Conservation (phyloP, 2,888 invertebrate species). For the Tromatobia lineatoria region DNA sequence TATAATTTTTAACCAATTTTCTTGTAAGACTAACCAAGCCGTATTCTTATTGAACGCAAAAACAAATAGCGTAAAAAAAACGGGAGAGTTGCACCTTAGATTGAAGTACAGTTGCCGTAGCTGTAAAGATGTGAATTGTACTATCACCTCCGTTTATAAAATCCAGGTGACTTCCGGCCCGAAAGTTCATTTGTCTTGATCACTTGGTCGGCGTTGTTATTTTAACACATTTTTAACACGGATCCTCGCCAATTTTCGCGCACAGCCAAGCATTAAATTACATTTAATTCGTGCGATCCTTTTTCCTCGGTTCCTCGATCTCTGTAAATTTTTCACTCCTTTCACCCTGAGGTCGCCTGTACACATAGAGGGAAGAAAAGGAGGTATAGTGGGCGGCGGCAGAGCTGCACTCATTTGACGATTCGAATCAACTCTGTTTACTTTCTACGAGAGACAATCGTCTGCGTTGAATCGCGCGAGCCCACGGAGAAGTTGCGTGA, state of each 20-base stretch:
- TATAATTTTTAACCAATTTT: too few species aligned
- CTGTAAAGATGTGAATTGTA: too few species aligned
- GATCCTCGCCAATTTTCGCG: slow-evolving; percentile 60
- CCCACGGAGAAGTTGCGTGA: slow-evolving; percentile 60
- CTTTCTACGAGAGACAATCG: slow-evolving; percentile 77
- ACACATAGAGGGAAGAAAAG: slow-evolving; percentile 18
- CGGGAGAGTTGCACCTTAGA: too few species aligned
- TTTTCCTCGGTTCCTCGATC: slow-evolving; percentile 24
- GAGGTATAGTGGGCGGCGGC: slow-evolving; percentile 8
- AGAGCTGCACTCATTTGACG: slow-evolving; percentile 36
- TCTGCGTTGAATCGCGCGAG: slow-evolving; percentile 39
- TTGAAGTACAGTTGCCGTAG: too few species aligned
- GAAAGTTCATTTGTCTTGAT: not conserved
- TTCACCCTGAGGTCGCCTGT: slow-evolving; percentile 49
- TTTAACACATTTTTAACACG: slow-evolving; percentile 44
- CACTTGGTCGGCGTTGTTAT: slow-evolving; percentile 11
- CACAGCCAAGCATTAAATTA: slow-evolving; percentile 71
- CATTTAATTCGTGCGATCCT: slow-evolving; percentile 53
- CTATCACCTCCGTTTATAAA: not conserved
- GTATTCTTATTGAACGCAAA: too few species aligned
- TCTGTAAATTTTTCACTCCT: slow-evolving; percentile 33
- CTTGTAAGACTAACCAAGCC: too few species aligned
- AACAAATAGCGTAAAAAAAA: too few species aligned
- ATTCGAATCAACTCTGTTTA: slow-evolving; percentile 73
- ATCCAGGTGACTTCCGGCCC: slow-evolving; percentile 39